A percentile compares a stretch with the other conserved stretches of the same genome.
These are phyloP conservation scores for Scaeva pyrastri DNA, from an alignment of 2,888 invertebrate genomes.

Conservation along the genomic window DNA sequence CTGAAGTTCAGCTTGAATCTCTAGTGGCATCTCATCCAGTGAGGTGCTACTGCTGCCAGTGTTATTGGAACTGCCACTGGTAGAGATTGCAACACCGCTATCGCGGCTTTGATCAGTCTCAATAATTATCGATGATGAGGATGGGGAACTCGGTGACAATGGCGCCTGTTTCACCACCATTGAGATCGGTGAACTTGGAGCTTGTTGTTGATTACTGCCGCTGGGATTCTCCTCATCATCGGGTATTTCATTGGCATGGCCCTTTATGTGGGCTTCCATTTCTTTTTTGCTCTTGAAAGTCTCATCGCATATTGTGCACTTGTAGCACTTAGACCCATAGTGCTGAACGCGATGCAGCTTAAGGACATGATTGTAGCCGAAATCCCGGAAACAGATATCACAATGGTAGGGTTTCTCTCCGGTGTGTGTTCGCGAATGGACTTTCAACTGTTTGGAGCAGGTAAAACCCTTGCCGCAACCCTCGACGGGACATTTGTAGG, in stretches of 20 bases:
- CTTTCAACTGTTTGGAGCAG: slow-evolving; percentile 95
- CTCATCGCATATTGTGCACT: slow-evolving; percentile 95
- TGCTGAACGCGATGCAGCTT: slow-evolving; percentile 95
- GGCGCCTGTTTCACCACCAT: slow-evolving; percentile 51
- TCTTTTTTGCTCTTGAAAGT: slow-evolving; percentile 96
- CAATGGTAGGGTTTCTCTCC: slow-evolving; percentile 96
- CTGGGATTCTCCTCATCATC: slow-evolving; percentile 82
- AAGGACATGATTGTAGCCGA: slow-evolving; percentile 95
- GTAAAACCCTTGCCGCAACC: slow-evolving; percentile 96
- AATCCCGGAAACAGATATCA: slow-evolving; percentile 95
- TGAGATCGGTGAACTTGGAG: slow-evolving; percentile 46
- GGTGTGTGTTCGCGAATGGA: slow-evolving; percentile 95
- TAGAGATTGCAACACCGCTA: slow-evolving; percentile 81
- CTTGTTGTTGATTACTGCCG: slow-evolving; percentile 56
- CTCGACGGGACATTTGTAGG: slow-evolving; percentile 92
- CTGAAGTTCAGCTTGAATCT: slow-evolving; percentile 70
- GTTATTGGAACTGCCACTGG: slow-evolving; percentile 77
- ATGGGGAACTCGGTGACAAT: slow-evolving; percentile 58
- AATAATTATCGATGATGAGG: slow-evolving; percentile 69
- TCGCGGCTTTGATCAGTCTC: slow-evolving; percentile 82
- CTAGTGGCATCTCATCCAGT: slow-evolving; percentile 69
- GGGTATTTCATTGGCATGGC: slow-evolving; percentile 88
- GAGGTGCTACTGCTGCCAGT: slow-evolving; percentile 70
- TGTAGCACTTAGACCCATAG: slow-evolving; percentile 95
- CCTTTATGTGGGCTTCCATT: slow-evolving; percentile 95